Evolutionary conservation across 2,113 vertebrate genomes (phyloP), one percentile per base, ranked within the genome.

Genomic region (Pollimyrus isidori): DNA sequence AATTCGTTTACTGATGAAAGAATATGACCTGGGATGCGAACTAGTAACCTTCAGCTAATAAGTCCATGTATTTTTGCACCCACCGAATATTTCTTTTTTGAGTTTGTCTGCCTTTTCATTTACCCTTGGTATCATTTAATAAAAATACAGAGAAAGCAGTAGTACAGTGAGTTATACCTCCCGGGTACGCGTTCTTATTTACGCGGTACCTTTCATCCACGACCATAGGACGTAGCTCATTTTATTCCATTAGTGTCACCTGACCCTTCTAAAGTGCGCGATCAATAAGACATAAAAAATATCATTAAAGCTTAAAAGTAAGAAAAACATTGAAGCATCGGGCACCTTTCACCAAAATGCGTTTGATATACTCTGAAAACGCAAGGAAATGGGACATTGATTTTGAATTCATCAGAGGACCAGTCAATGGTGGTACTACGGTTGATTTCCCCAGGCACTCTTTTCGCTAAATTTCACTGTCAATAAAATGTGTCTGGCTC

Each of bases 371-470:
- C 94, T 95, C 90, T 91, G 92, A 90, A 94, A 94, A 95, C 91
- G 89, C 93, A 93, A 91, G 93, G 94, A 94, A 96, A 96, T 93
- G 92, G 93, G 92, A 86, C 94, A 97, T 97, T 96, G 96, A 97
- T 97, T 96, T 95, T 95, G 94, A 94, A 96, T 96, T 95, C 94
- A 96, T 96, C 95, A 95, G 93, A 76, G 90, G 91, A 53, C 50
- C 90, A 89, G 88, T 90, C 89, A 88, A 90, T 91, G 88, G 92
- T 91, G 93, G 92, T 95, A 95, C 95, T 96, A 94, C 87, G 86
- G 50, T 87, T 96, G 96, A 97, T 97, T 97, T 97, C 96, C 96
- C 96, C 89, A 95, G 96, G 92, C 95, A 92, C 95, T 95, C 93
- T 94, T 95, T 95, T 93, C 95, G 93, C 94, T 94, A 94, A 95